Percentiles rank a stretch among this genome's conserved stretches.
Evolutionary conservation across 2,113 vertebrate genomes (phyloP).

Genomic region (Campylomormyrus tamandua): DNA sequence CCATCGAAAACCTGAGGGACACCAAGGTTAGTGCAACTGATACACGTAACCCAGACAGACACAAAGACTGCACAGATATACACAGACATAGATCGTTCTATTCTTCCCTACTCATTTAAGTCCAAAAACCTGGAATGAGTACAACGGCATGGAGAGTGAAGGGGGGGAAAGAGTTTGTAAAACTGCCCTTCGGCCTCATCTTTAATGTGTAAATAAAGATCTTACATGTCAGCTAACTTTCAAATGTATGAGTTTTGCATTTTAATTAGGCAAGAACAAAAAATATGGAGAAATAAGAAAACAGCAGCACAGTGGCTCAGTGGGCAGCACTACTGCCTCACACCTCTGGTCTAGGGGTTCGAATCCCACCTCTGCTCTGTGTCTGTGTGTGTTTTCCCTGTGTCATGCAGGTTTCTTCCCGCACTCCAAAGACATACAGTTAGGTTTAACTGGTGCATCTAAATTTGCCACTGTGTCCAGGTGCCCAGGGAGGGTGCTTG

Average conservation of each 20-base stretch:
- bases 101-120: background rate
- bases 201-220: background rate
- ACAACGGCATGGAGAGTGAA: background rate
- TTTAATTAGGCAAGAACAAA: background rate
- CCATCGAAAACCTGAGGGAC: conserved; percentile 76
- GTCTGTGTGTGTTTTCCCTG: background rate
- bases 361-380: background rate
- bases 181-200: background rate
- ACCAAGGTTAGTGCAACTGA: background rate
- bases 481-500: background rate
- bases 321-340: background rate
- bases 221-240: background rate
- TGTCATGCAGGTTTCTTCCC: background rate
- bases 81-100: background rate
- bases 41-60: background rate
- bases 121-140: background rate
- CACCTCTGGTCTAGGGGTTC: background rate
- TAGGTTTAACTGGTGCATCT: background rate
- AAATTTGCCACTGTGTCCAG: background rate
- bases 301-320: background rate
- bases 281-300: background rate
- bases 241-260: background rate
- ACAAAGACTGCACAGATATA: background rate
- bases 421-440: background rate
- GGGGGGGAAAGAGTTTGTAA: background rate